Percentiles rank a stretch among this genome's conserved stretches.
Evolutionary conservation across 2,888 invertebrate genomes (phyloP).

Genomic region (Mactromeris polynyma): DNA sequence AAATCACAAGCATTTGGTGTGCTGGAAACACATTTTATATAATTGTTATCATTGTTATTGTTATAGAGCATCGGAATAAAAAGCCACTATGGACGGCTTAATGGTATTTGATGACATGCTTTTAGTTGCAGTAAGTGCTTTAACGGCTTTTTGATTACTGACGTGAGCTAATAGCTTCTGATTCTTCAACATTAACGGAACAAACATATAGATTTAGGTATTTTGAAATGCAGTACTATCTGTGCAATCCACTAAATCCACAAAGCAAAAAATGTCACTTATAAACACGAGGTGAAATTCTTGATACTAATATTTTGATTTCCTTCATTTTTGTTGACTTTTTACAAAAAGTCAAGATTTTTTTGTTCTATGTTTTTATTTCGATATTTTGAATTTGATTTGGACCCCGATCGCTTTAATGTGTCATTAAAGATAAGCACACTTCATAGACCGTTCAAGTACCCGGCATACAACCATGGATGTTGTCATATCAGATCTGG

Average conservation of each 20-base stretch:
- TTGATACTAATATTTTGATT: background rate
- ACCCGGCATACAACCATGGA: too few relatives aligned
- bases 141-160: slow-evolving; percentile 1
- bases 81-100: background rate
- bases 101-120: slow-evolving; percentile 8
- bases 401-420: too few relatives aligned
- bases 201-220: background rate
- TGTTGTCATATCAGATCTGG: too few relatives aligned
- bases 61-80: background rate
- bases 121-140: background rate
- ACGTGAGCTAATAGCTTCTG: background rate
- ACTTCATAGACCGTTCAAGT: too few relatives aligned
- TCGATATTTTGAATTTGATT: background rate
- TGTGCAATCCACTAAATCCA: background rate
- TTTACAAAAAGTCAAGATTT: background rate
- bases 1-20: background rate
- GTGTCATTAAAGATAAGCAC: too few relatives aligned
- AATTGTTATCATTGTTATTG: background rate
- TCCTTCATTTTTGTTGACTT: background rate
- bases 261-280: background rate
- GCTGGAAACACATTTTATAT: background rate
- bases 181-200: background rate
- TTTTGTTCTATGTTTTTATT: background rate
- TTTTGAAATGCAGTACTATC: background rate
- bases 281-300: background rate